A percentile compares a stretch with the other conserved stretches of the same genome.
phyloP scores from a whole-genome alignment of 1,140 invertebrate genomes.

The Cydia splendana region DNA sequence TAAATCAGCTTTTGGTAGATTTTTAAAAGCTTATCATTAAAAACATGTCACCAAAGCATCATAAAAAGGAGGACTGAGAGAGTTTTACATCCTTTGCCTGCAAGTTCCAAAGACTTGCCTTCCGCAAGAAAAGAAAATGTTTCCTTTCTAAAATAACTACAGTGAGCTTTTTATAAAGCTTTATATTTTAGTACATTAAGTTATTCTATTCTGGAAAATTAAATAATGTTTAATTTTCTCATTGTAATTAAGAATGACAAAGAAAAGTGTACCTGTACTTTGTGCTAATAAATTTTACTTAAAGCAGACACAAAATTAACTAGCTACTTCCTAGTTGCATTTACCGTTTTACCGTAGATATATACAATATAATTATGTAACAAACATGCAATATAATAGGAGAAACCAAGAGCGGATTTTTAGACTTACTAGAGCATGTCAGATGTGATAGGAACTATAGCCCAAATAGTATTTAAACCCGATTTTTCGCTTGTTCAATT shows the following conservation, averaged over 20 bases:
- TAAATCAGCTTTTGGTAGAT: background rate
- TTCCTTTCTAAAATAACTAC: conserved; percentile 48
- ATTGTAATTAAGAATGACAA: conserved; percentile 7
- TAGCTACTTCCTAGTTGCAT: background rate
- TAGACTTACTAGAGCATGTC: no score
- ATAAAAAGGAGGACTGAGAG: background rate
- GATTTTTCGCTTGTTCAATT: no score
- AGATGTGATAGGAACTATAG: no score
- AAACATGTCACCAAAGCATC: conserved; percentile 9
- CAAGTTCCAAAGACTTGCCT: conserved; percentile 40
- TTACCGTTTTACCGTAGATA: background rate
- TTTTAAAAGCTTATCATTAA: conserved; percentile 5
- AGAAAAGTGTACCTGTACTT: background rate
- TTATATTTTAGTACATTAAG: conserved; percentile 40
- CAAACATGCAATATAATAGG: background rate
- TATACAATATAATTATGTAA: background rate
- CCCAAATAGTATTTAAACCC: no score
- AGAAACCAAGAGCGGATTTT: no score
- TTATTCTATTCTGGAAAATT: background rate
- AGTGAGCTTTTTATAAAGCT: conserved; percentile 35
- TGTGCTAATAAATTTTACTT: conserved; percentile 5
- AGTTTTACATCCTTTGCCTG: conserved; percentile 38
- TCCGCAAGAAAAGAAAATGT: conserved; percentile 44
- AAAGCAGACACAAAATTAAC: background rate
- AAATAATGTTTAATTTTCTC: conserved; percentile 3